Evolutionary conservation across 2,797 vertebrate genomes (phyloP), one percentile per base, ranked within the genome.

Genomic region (Xenopus petersii): DNA sequence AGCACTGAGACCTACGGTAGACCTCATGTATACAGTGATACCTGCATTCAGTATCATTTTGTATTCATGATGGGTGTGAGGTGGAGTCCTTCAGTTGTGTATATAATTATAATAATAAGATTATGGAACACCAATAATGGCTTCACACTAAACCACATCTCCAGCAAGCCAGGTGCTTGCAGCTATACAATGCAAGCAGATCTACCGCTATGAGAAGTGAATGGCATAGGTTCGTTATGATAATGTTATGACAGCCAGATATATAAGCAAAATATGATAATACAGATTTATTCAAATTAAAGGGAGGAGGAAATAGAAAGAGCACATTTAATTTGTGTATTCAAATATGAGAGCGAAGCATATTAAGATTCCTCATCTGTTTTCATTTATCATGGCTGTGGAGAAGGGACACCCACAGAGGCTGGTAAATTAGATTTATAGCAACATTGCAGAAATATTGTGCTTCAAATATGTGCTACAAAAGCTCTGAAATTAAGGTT

Each of bases 181-280:
- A 51, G 4, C 9, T 12, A 51, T 2, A 15, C 49, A 51, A 12
- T 51, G 15, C 10, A 51, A 51, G 3, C 49, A 51, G 10, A 51
- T 67, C 11, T 48, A 8, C n/a, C 46, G 69, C 65, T 73, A 67
- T 73, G 70, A 78, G 70, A 64, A 78, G 64, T n/a, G 21, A 78
- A 78, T 69, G 21, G 51, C 75, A 62, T 33, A 64, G 65, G 67
- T 36, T 67, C 73, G 75, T 69, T 78, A 78, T 78, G 71, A 54
- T 60, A 79, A 79, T 79, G 67, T 74, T 58, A 70, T 74, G 71
- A 74, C 76, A 74, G 76, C 76, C 48, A 74, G 67, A 79, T 61
- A 66, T 73, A 79, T 70, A 49, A 68, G 69, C 66, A 64, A 70
- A 64, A 78, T 65, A 78, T 68, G 70, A 69, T 70, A 72, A 78